Evolutionary conservation across 2,888 invertebrate species (phyloP), one percentile per base, ranked within the genome.

Genomic region (Anorthoa munda): DNA sequence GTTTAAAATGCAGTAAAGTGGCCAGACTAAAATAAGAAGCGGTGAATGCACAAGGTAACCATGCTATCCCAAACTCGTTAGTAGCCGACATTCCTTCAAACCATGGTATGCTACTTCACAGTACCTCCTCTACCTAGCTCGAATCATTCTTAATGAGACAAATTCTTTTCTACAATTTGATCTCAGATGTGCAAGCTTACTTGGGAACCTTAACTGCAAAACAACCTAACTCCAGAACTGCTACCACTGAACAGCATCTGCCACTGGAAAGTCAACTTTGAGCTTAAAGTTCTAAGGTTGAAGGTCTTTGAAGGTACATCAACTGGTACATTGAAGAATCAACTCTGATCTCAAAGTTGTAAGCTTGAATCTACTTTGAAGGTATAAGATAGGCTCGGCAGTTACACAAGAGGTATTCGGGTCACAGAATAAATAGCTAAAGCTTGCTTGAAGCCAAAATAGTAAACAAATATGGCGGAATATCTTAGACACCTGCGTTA

Each of bases 371-470:
- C 18, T 71, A 5, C 26, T 58, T 21, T 68, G 51, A 17, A 55
- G 26, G 39, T 23, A 13, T 13, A 11, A 55, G 23, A 51, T 65
- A 77, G 80, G 71, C 81, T 79, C 46, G 74, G 72, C 66, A 45
- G 21, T 90, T 90, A 87, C 90, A 81, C 90, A 90, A 90, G 85
- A 71, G 26, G 77, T 86, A 90, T 90, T 88, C 85, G 78, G 91
- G 90, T 91, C 90, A 88, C 69, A 79, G 85, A 79, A 87, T 88
- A 88, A 88, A 88, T 88, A 86, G 84, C 81, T 89, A 82, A 88
- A 82, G 87, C 86, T 80, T 72, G 84, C 74, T 87, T 77, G 79
- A 56, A 55, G 65, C 71, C 69, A 78, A 81, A 84, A 74, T 72
- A 31, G 78, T 81, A 83, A 81, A 84, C 53, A 84, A 81, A 84